phyloP scores from a whole-genome alignment of 1,140 invertebrate genomes.

The Procambarus clarkii region DNA sequence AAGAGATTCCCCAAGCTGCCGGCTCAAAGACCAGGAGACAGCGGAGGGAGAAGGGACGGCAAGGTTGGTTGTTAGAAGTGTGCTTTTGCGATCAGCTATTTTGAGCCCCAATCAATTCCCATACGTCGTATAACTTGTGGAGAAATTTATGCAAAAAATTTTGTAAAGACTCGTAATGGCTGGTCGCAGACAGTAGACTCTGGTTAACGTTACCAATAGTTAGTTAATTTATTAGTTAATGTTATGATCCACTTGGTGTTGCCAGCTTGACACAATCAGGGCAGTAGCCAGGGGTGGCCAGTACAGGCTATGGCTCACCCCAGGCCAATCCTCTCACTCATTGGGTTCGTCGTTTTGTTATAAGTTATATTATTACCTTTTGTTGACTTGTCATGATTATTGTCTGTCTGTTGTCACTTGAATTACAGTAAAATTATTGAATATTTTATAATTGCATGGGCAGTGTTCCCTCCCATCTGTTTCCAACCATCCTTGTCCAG shows the following conservation, averaged over 20 bases:
- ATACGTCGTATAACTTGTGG: background rate
- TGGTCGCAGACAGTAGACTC: constrained; percentile 45
- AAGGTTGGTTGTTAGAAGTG: constrained; percentile 50
- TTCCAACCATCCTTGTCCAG: constrained; percentile 44
- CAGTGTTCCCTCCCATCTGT: constrained; percentile 65
- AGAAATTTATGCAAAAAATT: background rate
- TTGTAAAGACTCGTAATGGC: constrained; percentile 36
- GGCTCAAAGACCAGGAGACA: constrained; percentile 69
- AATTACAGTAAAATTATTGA: constrained; percentile 39
- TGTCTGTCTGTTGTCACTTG: constrained; percentile 63
- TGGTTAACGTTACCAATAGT: constrained; percentile 51
- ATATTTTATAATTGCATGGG: constrained; percentile 61
- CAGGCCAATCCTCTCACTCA: constrained; percentile 48
- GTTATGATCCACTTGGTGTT: constrained; percentile 53
- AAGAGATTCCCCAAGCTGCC: constrained; percentile 74
- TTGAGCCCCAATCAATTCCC: background rate
- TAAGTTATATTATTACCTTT: constrained; percentile 58
- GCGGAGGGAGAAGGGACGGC: constrained; percentile 67
- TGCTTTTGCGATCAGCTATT: constrained; percentile 51
- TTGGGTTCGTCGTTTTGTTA: constrained; percentile 48
- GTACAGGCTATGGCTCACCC: constrained; percentile 66
- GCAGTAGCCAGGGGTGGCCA: constrained; percentile 66
- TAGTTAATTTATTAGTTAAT: constrained; percentile 52
- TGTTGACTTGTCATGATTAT: constrained; percentile 30
- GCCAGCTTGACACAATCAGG: constrained; percentile 47